These are phyloP conservation scores for Macroramphosus scolopax DNA, from an alignment of 2,797 vertebrate genomes.

Conservation along the genomic window DNA sequence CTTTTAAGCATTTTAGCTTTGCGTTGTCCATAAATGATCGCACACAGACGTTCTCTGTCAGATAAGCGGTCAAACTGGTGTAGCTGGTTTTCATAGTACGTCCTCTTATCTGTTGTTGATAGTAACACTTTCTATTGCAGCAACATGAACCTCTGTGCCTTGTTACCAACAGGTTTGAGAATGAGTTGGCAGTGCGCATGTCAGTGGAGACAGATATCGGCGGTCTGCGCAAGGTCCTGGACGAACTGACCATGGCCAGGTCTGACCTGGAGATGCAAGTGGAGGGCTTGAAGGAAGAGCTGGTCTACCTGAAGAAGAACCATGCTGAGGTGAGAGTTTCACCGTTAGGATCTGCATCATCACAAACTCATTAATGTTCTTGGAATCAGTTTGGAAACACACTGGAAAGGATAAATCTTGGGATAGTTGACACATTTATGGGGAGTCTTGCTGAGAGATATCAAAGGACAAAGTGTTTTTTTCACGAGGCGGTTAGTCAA, in stretches of 20 bases:
- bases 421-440: too few species aligned
- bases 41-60: too few species aligned
- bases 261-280: conserved; percentile 77
- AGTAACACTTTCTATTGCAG: neutral
- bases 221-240: conserved; percentile 70
- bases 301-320: conserved; percentile 78
- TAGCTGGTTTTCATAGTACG: conserved; percentile 55
- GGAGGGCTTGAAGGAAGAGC: conserved; percentile 77
- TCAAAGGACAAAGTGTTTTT: neutral
- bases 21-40: too few species aligned
- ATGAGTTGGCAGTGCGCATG: conserved; percentile 64
- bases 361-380: too few species aligned
- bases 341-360: neutral
- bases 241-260: conserved; percentile 70
- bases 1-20: neutral
- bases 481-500: neutral
- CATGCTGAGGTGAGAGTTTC: conserved; percentile 69
- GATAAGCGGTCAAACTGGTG: conserved; percentile 26
- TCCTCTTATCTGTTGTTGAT: neutral
- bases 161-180: conserved; percentile 66
- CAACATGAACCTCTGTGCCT: neutral
- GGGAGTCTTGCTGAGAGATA: neutral
- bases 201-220: conserved; percentile 72
- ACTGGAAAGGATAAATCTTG: too few species aligned
- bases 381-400: too few species aligned